Conservation (phyloP, 2,797 vertebrate species). For the Malacoctenus gilli region DNA sequence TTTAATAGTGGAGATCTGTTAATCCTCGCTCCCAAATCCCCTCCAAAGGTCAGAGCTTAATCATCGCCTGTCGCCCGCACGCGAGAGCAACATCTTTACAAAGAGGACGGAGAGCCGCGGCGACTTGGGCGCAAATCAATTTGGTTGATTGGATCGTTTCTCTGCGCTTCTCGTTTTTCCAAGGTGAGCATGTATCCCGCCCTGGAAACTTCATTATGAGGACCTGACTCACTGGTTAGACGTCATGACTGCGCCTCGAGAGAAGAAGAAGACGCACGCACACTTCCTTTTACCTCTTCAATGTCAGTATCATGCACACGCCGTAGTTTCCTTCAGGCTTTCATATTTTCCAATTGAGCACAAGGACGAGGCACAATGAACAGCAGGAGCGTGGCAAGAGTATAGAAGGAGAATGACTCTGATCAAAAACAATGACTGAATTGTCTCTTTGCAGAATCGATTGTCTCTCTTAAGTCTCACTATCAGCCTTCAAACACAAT, state of each 20-base stretch:
- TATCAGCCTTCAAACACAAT: too few relatives aligned
- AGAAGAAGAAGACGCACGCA: slow-evolving; percentile 12
- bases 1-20: background rate
- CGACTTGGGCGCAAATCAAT: slow-evolving; percentile 53
- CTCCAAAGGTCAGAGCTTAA: slow-evolving; percentile 46
- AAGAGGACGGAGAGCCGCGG: background rate
- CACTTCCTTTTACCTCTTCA: slow-evolving; percentile 5
- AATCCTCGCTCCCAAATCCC: slow-evolving; percentile 14
- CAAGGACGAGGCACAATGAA: slow-evolving; percentile 16
- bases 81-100: slow-evolving; percentile 4
- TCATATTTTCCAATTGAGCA: background rate
- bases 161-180: slow-evolving; percentile 3
- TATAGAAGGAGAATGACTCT: background rate
- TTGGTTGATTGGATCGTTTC: slow-evolving; percentile 37
- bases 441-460: background rate
- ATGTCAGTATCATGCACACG: background rate
- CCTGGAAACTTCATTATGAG: slow-evolving; percentile 64
- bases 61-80: background rate
- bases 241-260: slow-evolving; percentile 34
- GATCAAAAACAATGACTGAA: background rate
- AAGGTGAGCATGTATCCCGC: slow-evolving; percentile 42
- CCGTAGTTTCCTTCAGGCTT: background rate
- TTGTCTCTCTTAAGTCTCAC: too few relatives aligned
- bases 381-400: background rate
- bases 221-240: slow-evolving; percentile 53